Percentiles rank a stretch among this genome's conserved stretches.
These are phyloP conservation scores for Forbesichthys papilliferus DNA, from an alignment of 2,113 vertebrate species.

Conservation along the genomic window DNA sequence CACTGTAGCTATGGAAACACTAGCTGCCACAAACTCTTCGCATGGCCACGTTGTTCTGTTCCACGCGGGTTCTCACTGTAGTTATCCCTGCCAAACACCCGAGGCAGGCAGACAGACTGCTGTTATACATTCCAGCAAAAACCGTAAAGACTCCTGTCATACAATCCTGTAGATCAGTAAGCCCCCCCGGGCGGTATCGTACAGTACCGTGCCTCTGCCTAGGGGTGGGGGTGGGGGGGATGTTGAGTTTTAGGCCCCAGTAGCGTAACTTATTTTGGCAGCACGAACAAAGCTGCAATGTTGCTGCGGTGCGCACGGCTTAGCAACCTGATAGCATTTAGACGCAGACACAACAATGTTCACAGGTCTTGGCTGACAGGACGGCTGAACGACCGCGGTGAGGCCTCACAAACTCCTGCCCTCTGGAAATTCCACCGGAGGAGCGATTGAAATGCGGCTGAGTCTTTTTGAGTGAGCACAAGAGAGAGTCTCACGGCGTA, in stretches of 20 bases:
- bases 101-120: constrained; percentile 50
- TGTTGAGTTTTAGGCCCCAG: constrained; percentile 54
- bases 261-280: constrained; percentile 65
- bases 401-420: constrained; percentile 24
- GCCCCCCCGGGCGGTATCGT: constrained; percentile 58
- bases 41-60: constrained; percentile 34
- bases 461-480: constrained; percentile 39
- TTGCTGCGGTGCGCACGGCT: constrained; percentile 52
- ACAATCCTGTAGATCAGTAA: constrained; percentile 59
- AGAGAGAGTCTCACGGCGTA: constrained; percentile 15
- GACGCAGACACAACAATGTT: constrained; percentile 51
- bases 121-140: constrained; percentile 61
- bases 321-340: constrained; percentile 48
- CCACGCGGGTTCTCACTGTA: constrained; percentile 35
- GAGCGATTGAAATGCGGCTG: constrained; percentile 19
- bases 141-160: constrained; percentile 64
- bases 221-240: constrained; percentile 61
- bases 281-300: constrained; percentile 50
- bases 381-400: constrained; percentile 40
- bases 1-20: constrained; percentile 55
- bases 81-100: constrained; percentile 51
- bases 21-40: constrained; percentile 39
- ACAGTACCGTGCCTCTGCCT: constrained; percentile 63
- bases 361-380: constrained; percentile 45
- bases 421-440: constrained; percentile 45